These are phyloP conservation scores for Leucopsar rothschildi DNA, from an alignment of 2,113 vertebrate genomes.

Conservation along the genomic window DNA sequence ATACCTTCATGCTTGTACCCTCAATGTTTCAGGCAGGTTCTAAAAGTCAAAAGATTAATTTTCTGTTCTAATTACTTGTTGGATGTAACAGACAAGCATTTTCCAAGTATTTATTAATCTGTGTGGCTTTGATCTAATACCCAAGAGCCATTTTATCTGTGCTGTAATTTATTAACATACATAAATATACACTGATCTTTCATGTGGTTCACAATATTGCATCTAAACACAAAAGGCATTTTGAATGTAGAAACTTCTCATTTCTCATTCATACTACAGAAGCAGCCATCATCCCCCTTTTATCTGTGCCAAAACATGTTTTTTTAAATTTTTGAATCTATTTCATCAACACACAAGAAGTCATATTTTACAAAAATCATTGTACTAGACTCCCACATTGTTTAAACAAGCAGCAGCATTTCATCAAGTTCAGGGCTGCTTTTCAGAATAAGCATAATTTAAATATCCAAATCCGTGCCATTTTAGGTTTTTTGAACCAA, in stretches of 20 bases:
- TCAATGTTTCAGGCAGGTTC: background rate
- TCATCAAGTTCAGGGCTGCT: background rate
- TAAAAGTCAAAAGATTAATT: constrained; percentile 11
- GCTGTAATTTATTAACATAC: constrained; percentile 1
- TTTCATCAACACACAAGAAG: background rate
- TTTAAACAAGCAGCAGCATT: background rate
- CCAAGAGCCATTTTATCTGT: background rate
- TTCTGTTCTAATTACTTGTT: constrained; percentile 32
- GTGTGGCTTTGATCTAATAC: background rate
- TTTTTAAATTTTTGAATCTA: background rate
- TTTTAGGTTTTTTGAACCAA: background rate
- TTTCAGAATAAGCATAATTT: background rate
- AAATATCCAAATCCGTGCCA: background rate
- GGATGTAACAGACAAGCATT: background rate
- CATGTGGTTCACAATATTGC: background rate
- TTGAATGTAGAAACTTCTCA: background rate
- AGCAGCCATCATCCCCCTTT: background rate
- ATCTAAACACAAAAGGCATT: background rate
- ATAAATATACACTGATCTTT: constrained; percentile 6
- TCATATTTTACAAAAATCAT: background rate
- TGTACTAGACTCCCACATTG: background rate
- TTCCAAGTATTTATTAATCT: constrained; percentile 13
- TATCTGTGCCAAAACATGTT: background rate
- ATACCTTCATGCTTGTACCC: background rate
- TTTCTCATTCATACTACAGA: background rate